Evolutionary conservation across 2,888 invertebrate species (phyloP).

Genomic region (Camponotus fellah): DNA sequence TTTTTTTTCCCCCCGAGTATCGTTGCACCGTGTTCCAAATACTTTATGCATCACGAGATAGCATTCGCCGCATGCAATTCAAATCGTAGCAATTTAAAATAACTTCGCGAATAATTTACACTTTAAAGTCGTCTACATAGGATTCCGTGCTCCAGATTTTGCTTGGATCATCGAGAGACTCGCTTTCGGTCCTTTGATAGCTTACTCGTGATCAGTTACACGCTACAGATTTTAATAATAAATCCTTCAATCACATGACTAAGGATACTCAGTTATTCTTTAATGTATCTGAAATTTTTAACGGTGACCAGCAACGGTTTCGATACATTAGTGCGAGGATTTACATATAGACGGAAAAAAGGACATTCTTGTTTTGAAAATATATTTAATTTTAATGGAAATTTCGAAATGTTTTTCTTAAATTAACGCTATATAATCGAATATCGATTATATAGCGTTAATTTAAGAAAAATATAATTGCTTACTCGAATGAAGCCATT

Average conservation of each 20-base stretch:
- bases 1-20: constrained; percentile 4
- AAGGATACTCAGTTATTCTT: neutral
- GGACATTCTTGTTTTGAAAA: no score
- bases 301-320: neutral
- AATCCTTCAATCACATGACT: neutral
- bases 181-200: neutral
- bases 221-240: neutral
- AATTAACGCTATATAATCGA: no score
- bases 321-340: constrained; percentile 16
- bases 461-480: no score
- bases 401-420: no score
- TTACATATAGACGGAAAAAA: neutral
- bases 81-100: constrained; percentile 6
- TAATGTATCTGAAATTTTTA: neutral
- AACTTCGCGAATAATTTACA: constrained; percentile 15
- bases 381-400: no score
- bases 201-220: neutral
- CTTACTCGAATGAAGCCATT: no score
- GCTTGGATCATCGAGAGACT: neutral
- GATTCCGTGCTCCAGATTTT: neutral
- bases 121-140: neutral
- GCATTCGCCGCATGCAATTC: constrained; percentile 18
- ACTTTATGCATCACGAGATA: neutral
- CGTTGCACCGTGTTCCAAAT: neutral
- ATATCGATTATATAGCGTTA: no score